A percentile compares a stretch with the other conserved stretches of the same genome.
Evolutionary conservation across 2,113 vertebrate species (phyloP).

Genomic region (Ranitomeya imitator): DNA sequence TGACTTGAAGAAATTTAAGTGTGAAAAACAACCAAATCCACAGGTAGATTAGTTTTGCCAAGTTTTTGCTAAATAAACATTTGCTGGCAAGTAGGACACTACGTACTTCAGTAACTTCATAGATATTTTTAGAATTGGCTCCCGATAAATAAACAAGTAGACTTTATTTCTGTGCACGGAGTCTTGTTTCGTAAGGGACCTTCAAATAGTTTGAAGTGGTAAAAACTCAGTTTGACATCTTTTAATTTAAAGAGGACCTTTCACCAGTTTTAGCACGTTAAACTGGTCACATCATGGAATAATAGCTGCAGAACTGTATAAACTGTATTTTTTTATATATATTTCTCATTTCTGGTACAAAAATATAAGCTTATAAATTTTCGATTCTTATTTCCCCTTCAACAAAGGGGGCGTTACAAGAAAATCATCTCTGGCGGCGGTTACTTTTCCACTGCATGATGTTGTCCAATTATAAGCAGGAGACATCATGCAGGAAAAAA

Average conservation of each 20-base stretch:
- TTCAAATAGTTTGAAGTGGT: neutral
- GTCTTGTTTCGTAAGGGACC: neutral
- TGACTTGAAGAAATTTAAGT: neutral
- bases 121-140: conserved; percentile 47
- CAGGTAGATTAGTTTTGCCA: conserved; percentile 27
- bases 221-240: neutral
- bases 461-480: no score
- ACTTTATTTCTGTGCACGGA: neutral
- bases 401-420: no score
- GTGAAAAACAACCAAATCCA: conserved; percentile 1
- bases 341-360: no score
- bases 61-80: conserved; percentile 41
- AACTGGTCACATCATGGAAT: no score
- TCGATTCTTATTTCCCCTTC: no score
- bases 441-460: no score
- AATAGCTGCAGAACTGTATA: no score
- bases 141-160: conserved; percentile 30
- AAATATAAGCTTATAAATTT: no score
- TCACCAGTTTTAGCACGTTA: no score
- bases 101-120: neutral
- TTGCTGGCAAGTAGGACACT: conserved; percentile 26
- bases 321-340: no score
- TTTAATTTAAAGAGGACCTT: neutral
- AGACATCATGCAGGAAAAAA: no score
- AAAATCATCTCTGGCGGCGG: no score